Evolutionary conservation across 2,888 invertebrate species (phyloP).

Genomic region (Tricholauxania praeusta): DNA sequence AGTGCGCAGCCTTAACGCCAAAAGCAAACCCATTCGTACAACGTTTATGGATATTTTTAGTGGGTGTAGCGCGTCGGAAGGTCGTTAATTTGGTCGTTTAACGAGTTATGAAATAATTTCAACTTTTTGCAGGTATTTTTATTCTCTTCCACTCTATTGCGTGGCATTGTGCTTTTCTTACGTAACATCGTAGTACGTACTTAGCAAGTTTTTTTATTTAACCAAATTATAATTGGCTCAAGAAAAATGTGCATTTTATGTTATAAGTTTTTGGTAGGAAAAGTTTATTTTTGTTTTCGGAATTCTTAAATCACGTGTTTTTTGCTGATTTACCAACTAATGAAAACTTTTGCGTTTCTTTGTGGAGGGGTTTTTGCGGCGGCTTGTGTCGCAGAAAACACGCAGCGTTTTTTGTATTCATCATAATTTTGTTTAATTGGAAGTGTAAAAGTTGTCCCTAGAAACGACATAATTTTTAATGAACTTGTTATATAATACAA

Average conservation of each 20-base stretch:
- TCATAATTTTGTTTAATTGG: no score
- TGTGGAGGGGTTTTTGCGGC: no score
- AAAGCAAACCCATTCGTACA: background rate
- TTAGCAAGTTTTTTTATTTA: background rate
- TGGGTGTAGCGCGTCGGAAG: background rate
- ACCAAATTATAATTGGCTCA: slow-evolving; percentile 16
- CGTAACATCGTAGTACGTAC: background rate
- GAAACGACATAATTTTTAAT: no score
- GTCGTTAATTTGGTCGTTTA: slow-evolving; percentile 31
- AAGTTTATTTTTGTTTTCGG: no score
- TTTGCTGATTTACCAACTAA: no score
- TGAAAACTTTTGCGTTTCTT: no score
- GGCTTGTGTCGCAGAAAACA: no score
- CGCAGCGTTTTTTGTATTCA: no score
- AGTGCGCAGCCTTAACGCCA: slow-evolving; percentile 1
- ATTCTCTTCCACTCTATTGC: background rate
- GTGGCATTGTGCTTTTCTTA: slow-evolving; percentile 15
- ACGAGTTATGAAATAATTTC: slow-evolving; percentile 30
- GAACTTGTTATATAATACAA: no score
- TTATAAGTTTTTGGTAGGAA: no score
- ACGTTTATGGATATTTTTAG: background rate
- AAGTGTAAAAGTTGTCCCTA: no score
- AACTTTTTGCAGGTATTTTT: slow-evolving; percentile 14
- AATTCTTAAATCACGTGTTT: no score
- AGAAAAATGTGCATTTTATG: background rate